Conservation (phyloP, 2,113 vertebrate genomes). For the Notechis scutatus region DNA sequence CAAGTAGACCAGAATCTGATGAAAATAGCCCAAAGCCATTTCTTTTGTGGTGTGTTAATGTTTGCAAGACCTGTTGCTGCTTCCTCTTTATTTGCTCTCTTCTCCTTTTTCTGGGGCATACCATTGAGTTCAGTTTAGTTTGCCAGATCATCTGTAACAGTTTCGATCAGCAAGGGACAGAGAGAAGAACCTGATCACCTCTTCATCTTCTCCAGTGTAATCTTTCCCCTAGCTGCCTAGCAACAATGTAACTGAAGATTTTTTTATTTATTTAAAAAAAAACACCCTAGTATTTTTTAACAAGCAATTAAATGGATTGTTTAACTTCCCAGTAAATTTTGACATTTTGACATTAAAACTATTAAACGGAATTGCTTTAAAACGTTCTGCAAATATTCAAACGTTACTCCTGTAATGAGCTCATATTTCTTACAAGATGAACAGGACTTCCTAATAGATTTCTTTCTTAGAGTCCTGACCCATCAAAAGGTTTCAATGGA, state of each 20-base stretch:
- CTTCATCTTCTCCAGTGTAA: background rate
- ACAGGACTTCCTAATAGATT: background rate
- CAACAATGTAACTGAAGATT: background rate
- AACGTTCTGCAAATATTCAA: background rate
- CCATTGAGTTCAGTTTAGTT: background rate
- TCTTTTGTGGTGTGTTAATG: background rate
- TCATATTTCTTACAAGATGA: background rate
- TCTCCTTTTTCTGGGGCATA: background rate
- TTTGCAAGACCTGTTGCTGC: background rate
- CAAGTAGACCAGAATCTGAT: background rate
- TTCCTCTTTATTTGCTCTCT: background rate
- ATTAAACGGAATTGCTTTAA: background rate
- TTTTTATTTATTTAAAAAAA: background rate
- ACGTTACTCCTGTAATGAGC: background rate
- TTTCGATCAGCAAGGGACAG: background rate
- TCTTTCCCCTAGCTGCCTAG: no score
- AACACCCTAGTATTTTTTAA: background rate
- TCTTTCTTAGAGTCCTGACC: background rate
- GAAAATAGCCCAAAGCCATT: background rate
- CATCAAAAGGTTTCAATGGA: background rate
- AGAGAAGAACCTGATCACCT: background rate
- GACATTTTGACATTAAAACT: background rate
- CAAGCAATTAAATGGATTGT: background rate
- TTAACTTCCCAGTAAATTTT: background rate
- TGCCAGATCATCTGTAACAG: background rate